These are phyloP conservation scores for Adelosebastes latens DNA, from an alignment of 2,797 vertebrate species.

Conservation along the genomic window DNA sequence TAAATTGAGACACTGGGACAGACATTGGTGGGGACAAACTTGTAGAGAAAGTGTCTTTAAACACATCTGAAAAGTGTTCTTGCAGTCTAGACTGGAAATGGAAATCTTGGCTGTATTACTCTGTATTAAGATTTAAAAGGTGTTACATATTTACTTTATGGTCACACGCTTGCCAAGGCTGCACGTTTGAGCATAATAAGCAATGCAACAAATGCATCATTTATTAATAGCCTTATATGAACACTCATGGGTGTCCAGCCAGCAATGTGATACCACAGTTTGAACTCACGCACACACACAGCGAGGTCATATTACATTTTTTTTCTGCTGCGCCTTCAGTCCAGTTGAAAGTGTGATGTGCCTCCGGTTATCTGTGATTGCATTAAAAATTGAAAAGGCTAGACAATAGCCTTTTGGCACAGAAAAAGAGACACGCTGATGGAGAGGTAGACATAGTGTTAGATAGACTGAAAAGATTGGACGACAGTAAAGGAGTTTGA, in stretches of 20 bases:
- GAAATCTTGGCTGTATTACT: not conserved
- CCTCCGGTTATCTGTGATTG: slow-evolving; percentile 18
- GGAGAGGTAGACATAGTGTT: not conserved
- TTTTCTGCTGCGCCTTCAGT: not conserved
- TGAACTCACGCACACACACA: slow-evolving; percentile 3
- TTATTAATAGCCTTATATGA: slow-evolving; percentile 38
- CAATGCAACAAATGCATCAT: slow-evolving; percentile 40
- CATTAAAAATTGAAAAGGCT: slow-evolving; percentile 40
- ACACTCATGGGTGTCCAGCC: not conserved
- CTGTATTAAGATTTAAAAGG: not conserved
- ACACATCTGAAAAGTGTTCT: too few relatives aligned
- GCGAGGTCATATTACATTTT: slow-evolving; percentile 21
- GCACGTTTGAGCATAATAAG: not conserved
- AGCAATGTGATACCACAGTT: slow-evolving; percentile 36
- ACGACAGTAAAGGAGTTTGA: not conserved
- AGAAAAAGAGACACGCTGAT: not conserved
- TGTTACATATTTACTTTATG: not conserved
- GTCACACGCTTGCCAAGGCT: not conserved
- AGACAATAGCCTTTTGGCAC: not conserved
- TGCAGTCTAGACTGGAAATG: too few relatives aligned
- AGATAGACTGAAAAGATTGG: not conserved
- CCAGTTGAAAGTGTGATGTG: slow-evolving; percentile 6
- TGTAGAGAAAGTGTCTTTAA: too few relatives aligned
- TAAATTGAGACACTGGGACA: not conserved
- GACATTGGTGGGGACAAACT: not conserved